phyloP scores from a whole-genome alignment of 2,113 vertebrate genomes.

The Taxidea taxus region DNA sequence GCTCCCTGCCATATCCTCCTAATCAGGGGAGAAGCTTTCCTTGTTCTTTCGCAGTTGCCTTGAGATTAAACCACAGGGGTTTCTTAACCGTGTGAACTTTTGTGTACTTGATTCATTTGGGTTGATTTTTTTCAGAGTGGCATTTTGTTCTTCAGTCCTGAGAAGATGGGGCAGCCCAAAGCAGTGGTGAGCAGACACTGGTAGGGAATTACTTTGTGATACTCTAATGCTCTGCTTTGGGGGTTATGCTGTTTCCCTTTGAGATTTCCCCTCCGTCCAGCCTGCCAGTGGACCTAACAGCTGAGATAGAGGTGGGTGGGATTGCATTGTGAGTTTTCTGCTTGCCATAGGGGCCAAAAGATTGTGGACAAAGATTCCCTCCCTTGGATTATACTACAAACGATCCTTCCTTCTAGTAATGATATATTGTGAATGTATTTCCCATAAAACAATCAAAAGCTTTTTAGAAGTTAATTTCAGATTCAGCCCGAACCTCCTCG shows the following conservation, averaged over 20 bases:
- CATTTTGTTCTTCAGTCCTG: neutral
- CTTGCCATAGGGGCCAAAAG: neutral
- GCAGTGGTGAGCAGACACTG: neutral
- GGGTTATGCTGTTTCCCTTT: neutral
- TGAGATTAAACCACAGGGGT: neutral
- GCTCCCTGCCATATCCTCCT: neutral
- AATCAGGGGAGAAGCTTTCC: neutral
- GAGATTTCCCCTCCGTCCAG: neutral
- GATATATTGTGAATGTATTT: neutral
- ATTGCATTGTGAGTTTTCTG: neutral
- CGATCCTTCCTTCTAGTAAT: neutral
- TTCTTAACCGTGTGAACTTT: neutral
- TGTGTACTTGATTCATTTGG: neutral
- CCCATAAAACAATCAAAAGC: neutral
- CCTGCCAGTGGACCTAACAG: neutral
- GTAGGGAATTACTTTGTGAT: neutral
- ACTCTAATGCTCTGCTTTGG: neutral
- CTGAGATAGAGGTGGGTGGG: neutral
- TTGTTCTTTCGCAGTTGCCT: neutral
- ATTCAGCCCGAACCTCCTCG: neutral
- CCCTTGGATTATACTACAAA: neutral
- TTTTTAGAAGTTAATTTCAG: neutral
- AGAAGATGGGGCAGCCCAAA: neutral
- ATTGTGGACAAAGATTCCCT: neutral
- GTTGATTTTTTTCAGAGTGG: neutral